Evolutionary conservation across 2,888 invertebrate genomes (phyloP).

Genomic region (Trileptium ribeirensis): DNA sequence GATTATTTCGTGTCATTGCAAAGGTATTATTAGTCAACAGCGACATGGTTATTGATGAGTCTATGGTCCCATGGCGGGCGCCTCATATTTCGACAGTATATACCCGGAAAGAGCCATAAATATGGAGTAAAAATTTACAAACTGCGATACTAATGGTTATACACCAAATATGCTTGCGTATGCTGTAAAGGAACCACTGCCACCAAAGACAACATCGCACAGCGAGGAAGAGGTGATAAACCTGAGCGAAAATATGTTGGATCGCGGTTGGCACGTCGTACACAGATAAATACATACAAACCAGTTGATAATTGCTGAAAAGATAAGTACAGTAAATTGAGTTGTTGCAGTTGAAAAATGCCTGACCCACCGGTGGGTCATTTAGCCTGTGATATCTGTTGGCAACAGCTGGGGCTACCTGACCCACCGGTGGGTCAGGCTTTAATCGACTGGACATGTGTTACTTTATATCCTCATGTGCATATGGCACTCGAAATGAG

Average conservation of each 20-base stretch:
- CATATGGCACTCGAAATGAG: too few species aligned
- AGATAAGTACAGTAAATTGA: too few species aligned
- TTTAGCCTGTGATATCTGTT: too few species aligned
- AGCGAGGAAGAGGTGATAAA: background rate
- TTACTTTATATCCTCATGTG: too few species aligned
- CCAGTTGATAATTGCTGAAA: too few species aligned
- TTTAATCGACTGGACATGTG: too few species aligned
- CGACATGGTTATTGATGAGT: background rate
- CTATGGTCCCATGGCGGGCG: constrained; percentile 3
- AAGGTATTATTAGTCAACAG: background rate
- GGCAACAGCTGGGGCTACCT: too few species aligned
- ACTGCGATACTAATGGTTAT: background rate
- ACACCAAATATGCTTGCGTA: background rate
- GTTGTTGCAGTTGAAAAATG: too few species aligned
- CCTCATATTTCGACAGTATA: background rate
- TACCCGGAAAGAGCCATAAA: too few species aligned
- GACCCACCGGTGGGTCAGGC: too few species aligned
- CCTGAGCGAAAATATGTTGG: background rate
- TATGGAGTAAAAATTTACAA: background rate
- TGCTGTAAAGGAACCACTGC: background rate
- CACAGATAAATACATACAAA: background rate
- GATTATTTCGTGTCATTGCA: background rate
- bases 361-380: too few species aligned
- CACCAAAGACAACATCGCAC: background rate
- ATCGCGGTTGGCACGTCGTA: background rate